Evolutionary conservation across 2,113 vertebrate genomes (phyloP), one percentile per base, ranked within the genome.

Genomic region (Aspiorhynchus laticeps): DNA sequence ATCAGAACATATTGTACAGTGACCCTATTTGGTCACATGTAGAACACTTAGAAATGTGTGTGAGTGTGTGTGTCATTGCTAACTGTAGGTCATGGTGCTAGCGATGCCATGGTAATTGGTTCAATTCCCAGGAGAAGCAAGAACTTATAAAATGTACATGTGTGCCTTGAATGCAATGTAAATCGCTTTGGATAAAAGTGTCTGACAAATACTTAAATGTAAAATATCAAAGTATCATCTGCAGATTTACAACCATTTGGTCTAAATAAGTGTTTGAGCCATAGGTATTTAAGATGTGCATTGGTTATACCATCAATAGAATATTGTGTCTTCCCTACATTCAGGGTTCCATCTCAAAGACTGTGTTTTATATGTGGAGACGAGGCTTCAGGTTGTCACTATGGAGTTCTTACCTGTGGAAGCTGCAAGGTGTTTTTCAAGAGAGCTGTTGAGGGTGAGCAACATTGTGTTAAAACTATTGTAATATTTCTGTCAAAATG

Each of bases 361-460:
- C 93, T 95, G 76, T 99, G 98, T 86, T 94, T 97, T 78, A 99
- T 99, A 90, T 99, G 98, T 12, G 95, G 97, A 0, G 98, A 99
- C 84, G 98, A 99, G 90, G 98, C 98, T 0, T 99, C 98, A 0
- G 98, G 98, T 2, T 99, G 98, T 88, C 98, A 99, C 88, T 99
- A 99, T 15, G 98, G 98, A 51, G 98, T 99, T 6, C 93, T 99
- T 53, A 99, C 98, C 87, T 99, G 98, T 84, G 98, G 98, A 80
- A 99, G 98, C 91, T 99, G 98, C 91, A 99, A 99, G 90, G 98
- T 99, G 89, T 99, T 99, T 95, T 99, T 99, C 93, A 99, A 99
- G 93, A 96, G 98, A 91, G 98, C 98, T 4, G 97, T 99, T 80
- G 98, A 99, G 97, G 98, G 98, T 99, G 95, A 92, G 94, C 43